These are phyloP conservation scores for Trichonephila clavipes DNA, from an alignment of 1,140 invertebrate species.

Conservation along the genomic window DNA sequence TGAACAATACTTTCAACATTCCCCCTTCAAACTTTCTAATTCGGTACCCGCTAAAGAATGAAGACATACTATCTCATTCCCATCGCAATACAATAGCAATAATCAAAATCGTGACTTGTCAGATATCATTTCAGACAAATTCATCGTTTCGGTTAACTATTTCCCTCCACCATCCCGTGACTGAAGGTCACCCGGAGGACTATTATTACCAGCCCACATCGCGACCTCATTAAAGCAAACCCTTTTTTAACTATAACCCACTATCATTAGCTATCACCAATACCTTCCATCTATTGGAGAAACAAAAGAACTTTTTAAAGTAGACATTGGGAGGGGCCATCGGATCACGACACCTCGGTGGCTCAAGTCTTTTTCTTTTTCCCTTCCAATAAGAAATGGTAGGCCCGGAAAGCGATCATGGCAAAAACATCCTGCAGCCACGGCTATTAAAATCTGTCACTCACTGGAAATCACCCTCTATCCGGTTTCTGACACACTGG, in stretches of 20 bases:
- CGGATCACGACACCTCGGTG: neutral
- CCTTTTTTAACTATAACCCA: neutral
- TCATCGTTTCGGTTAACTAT: constrained; percentile 25
- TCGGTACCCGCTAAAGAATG: neutral
- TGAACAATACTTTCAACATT: no score
- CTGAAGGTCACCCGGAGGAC: neutral
- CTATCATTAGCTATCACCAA: neutral
- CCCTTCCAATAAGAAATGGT: neutral
- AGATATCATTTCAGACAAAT: neutral
- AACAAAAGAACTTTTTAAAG: constrained; percentile 12
- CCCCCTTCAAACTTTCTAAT: no score
- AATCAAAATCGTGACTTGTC: constrained; percentile 40
- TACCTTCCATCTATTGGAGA: constrained; percentile 5
- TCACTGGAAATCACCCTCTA: constrained; percentile 12
- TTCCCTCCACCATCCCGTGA: neutral
- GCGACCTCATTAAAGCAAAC: neutral
- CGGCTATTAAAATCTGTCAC: constrained; percentile 62
- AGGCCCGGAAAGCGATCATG: constrained; percentile 28
- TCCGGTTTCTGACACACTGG: constrained; percentile 48
- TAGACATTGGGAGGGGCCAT: constrained; percentile 7
- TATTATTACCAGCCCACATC: constrained; percentile 18
- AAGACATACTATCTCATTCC: constrained; percentile 14
- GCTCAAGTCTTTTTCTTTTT: neutral
- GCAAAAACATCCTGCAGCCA: constrained; percentile 46
- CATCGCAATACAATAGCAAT: neutral